Percentiles rank a stretch among this genome's conserved stretches.
Conservation (phyloP, 2,113 vertebrate species). For the Nicator chloris region DNA sequence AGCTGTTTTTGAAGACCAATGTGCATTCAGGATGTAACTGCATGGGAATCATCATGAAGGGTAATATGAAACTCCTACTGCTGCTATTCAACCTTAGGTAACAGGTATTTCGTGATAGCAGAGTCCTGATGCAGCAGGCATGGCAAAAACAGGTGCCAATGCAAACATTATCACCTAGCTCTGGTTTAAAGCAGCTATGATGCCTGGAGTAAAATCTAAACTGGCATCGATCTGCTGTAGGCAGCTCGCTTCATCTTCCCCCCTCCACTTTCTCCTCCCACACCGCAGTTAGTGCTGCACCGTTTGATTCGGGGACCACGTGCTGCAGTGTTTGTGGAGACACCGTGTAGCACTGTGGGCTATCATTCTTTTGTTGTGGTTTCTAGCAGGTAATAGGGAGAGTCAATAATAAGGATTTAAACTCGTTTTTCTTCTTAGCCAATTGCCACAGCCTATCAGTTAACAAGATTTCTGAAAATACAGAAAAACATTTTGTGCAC, state of each 20-base stretch:
- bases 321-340: not conserved
- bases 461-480: not conserved
- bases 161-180: not conserved
- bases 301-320: accelerated
- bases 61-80: not conserved
- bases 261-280: not conserved
- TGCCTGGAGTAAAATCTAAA: not conserved
- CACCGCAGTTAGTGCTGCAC: not conserved
- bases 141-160: not conserved
- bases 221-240: not conserved
- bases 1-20: not conserved
- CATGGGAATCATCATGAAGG: not conserved
- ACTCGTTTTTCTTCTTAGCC: not conserved
- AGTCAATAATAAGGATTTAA: not conserved
- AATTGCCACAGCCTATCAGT: not conserved
- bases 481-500: not conserved
- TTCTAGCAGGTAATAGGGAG: not conserved
- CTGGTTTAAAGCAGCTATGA: not conserved
- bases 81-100: not conserved
- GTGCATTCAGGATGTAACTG: not conserved
- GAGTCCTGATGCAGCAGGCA: not conserved
- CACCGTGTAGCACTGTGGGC: accelerated
- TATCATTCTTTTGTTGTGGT: not conserved
- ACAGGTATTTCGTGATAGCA: accelerated
- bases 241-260: not conserved